phyloP scores from a whole-genome alignment of 2,888 invertebrate species.

The Girardia tigrina region DNA sequence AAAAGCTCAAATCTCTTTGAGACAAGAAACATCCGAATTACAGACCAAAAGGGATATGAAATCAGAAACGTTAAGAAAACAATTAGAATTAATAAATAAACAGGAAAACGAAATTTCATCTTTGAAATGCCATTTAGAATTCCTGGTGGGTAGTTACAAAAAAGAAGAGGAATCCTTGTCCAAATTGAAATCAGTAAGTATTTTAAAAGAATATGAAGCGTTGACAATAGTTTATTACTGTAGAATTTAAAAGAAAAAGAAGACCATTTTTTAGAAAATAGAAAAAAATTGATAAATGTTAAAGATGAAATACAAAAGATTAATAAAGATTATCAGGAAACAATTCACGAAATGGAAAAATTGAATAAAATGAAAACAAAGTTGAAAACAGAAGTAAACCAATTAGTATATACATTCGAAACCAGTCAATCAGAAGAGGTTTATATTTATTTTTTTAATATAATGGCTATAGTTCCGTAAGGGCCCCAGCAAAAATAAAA shows the following conservation, averaged over 20 bases:
- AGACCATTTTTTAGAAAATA: slow-evolving; percentile 10
- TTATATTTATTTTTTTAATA: too few relatives aligned
- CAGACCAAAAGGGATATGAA: slow-evolving; percentile 62
- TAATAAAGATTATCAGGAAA: slow-evolving; percentile 37
- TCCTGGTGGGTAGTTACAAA: background rate
- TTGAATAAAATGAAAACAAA: slow-evolving; percentile 19
- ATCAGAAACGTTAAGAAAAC: slow-evolving; percentile 56
- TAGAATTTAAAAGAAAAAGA: background rate
- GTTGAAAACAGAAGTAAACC: background rate
- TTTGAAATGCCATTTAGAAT: background rate
- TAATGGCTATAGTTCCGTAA: too few relatives aligned
- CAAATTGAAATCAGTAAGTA: too few relatives aligned
- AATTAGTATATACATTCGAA: background rate
- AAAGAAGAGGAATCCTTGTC: slow-evolving; percentile 43
- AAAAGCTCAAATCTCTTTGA: background rate
- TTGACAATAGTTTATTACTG: too few relatives aligned
- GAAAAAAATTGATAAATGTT: slow-evolving; percentile 26
- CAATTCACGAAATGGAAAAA: slow-evolving; percentile 37
- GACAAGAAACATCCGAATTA: slow-evolving; percentile 50
- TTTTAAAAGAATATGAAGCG: too few relatives aligned
- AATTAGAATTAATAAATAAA: slow-evolving; percentile 41
- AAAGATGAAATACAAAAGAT: slow-evolving; percentile 29
- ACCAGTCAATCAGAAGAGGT: slow-evolving; percentile 9
- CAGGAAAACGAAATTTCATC: slow-evolving; percentile 10
- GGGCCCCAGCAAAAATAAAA: too few relatives aligned